Evolutionary conservation across 2,113 vertebrate genomes (phyloP).

Genomic region (Anarrhichthys ocellatus): DNA sequence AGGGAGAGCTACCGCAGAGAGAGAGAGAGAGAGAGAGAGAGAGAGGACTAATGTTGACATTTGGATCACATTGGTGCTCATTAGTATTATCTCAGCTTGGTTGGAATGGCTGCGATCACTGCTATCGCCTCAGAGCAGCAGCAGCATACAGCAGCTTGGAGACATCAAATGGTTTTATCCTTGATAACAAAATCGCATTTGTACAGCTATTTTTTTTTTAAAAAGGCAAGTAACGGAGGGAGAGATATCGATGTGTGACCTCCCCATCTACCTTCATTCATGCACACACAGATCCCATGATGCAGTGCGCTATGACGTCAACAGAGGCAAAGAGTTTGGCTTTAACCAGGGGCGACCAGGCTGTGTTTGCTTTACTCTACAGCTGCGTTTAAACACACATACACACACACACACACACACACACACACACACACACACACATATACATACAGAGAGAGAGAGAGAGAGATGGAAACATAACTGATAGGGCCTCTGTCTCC

Average conservation of each 20-base stretch:
- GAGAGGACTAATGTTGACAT: constrained; percentile 22
- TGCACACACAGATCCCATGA: constrained; percentile 25
- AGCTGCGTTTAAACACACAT: constrained; percentile 62
- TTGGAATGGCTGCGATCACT: constrained; percentile 44
- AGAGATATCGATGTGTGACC: neutral
- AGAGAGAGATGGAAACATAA: constrained; percentile 36
- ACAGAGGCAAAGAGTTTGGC: constrained; percentile 34
- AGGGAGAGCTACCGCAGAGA: neutral
- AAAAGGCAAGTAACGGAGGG: neutral
- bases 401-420: neutral
- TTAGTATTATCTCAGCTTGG: constrained; percentile 52
- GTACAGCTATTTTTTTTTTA: neutral
- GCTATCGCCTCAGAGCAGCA: constrained; percentile 38
- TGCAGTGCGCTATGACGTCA: constrained; percentile 20
- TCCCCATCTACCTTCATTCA: neutral
- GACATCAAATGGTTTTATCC: constrained; percentile 29
- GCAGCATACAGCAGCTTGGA: constrained; percentile 7
- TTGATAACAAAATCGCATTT: neutral
- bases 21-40: neutral
- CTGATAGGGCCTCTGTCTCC: constrained; percentile 64
- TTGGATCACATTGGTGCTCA: constrained; percentile 47
- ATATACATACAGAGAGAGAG: constrained; percentile 31
- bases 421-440: constrained; percentile 23
- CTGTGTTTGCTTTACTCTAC: constrained; percentile 56
- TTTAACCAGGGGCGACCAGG: constrained; percentile 4